Evolutionary conservation across 2,797 vertebrate genomes (phyloP).

Genomic region (Sebastes trivittatus): DNA sequence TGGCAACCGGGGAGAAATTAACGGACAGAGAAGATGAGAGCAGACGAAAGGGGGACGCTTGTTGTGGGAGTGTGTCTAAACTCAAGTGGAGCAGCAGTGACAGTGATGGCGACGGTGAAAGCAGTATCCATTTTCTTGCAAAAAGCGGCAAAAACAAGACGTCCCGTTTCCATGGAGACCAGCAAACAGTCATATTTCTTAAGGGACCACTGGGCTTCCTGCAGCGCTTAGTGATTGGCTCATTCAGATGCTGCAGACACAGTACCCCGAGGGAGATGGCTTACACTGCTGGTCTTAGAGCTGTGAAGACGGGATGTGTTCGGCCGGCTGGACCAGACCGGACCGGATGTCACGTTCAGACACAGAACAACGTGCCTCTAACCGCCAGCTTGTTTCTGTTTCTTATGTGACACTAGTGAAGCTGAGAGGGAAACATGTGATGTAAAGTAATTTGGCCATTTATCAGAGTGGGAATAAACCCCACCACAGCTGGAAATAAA

Average conservation of each 20-base stretch:
- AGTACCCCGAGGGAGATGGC: constrained; percentile 44
- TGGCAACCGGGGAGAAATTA: constrained; percentile 47
- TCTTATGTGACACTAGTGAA: not conserved
- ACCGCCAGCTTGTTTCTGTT: not conserved
- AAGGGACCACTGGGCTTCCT: constrained; percentile 55
- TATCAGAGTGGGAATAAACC: not conserved
- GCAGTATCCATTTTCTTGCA: constrained; percentile 49
- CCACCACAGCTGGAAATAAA: not conserved
- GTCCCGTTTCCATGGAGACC: constrained; percentile 74
- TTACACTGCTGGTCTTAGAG: constrained; percentile 35
- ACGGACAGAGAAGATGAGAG: constrained; percentile 34
- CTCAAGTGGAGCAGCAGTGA: constrained; percentile 19
- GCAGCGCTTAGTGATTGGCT: constrained; percentile 61
- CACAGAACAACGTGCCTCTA: not conserved
- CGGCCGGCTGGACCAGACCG: constrained; percentile 7
- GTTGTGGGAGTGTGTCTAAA: constrained; percentile 24
- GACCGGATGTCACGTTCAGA: not conserved
- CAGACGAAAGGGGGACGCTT: constrained; percentile 1
- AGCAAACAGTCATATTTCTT: constrained; percentile 67
- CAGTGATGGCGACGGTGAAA: constrained; percentile 21
- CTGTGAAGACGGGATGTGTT: constrained; percentile 9
- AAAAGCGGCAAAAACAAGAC: constrained; percentile 57
- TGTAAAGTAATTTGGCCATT: not conserved
- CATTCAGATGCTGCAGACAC: constrained; percentile 57
- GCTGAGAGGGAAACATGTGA: not conserved